Evolutionary conservation across 2,888 invertebrate genomes (phyloP).

Genomic region (Caenorhabditis panamensis): DNA sequence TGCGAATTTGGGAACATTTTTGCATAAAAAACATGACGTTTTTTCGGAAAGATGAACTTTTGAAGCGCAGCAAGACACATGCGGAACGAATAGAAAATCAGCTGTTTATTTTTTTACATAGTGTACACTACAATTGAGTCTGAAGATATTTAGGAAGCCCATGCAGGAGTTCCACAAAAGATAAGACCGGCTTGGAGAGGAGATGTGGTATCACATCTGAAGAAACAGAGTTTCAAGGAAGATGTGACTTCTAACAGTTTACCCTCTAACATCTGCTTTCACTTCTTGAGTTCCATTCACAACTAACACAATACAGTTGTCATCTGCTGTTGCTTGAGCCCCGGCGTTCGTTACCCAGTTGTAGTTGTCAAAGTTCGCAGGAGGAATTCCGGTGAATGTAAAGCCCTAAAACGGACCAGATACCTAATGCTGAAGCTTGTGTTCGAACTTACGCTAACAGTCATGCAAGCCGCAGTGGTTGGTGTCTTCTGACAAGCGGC

Average conservation of each 20-base stretch:
- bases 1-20: neutral
- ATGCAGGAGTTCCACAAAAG: neutral
- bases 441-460: conserved; percentile 1
- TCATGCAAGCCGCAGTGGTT: conserved; percentile 10
- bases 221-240: neutral
- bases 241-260: neutral
- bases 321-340: conserved; percentile 14
- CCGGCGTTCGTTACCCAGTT: conserved; percentile 30
- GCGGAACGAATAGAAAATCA: too few relatives aligned
- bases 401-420: conserved; percentile 16
- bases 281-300: neutral
- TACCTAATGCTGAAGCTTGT: neutral
- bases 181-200: neutral
- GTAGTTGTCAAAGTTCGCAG: conserved; percentile 13
- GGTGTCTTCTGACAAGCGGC: conserved; percentile 20
- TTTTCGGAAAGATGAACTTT: too few relatives aligned
- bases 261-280: conserved; percentile 24
- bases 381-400: conserved; percentile 4
- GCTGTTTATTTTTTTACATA: too few relatives aligned
- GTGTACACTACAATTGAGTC: too few relatives aligned
- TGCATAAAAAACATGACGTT: neutral
- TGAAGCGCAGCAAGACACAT: too few relatives aligned
- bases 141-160: too few relatives aligned
- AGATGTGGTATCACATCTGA: neutral
- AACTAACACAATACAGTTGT: conserved; percentile 30